phyloP scores from a whole-genome alignment of 1,140 invertebrate species.

The Anoplophora glabripennis region DNA sequence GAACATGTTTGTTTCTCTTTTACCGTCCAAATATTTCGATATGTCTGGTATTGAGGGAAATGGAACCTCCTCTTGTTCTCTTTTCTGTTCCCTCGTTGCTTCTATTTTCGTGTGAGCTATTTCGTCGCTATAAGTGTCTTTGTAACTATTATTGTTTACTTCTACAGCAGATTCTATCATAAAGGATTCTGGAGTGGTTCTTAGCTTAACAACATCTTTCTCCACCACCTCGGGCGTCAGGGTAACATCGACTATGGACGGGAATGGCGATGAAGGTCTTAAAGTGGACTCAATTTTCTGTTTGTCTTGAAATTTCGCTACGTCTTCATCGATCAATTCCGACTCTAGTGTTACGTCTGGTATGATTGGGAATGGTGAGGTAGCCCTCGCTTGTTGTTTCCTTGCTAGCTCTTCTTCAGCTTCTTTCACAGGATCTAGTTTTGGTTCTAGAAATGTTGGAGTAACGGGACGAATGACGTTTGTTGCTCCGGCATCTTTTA shows the following conservation, averaged over 20 bases:
- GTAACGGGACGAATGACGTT: conserved; percentile 30
- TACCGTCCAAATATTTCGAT: conserved; percentile 29
- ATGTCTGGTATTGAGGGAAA: conserved; percentile 37
- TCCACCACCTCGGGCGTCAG: conserved; percentile 43
- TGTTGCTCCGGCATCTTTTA: conserved; percentile 20
- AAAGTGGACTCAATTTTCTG: conserved; percentile 22
- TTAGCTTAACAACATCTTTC: conserved; percentile 33
- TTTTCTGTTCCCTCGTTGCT: not conserved
- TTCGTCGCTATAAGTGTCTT: not conserved
- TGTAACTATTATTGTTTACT: not conserved
- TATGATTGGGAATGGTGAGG: conserved; percentile 39
- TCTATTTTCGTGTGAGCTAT: not conserved
- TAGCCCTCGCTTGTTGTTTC: conserved; percentile 19
- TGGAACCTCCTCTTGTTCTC: conserved; percentile 13
- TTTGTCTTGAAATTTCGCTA: conserved; percentile 27
- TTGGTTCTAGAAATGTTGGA: conserved; percentile 26
- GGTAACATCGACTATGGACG: conserved; percentile 38
- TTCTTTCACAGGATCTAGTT: conserved; percentile 21
- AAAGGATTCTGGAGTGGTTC: conserved; percentile 38
- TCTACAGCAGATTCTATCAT: conserved; percentile 16
- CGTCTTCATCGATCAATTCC: conserved; percentile 27
- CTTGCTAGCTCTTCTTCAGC: conserved; percentile 23
- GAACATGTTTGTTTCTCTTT: conserved; percentile 8
- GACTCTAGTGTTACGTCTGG: conserved; percentile 32
- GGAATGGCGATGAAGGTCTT: conserved; percentile 37